phyloP scores from a whole-genome alignment of 1,140 invertebrate genomes.

The Lepidurus couesii region DNA sequence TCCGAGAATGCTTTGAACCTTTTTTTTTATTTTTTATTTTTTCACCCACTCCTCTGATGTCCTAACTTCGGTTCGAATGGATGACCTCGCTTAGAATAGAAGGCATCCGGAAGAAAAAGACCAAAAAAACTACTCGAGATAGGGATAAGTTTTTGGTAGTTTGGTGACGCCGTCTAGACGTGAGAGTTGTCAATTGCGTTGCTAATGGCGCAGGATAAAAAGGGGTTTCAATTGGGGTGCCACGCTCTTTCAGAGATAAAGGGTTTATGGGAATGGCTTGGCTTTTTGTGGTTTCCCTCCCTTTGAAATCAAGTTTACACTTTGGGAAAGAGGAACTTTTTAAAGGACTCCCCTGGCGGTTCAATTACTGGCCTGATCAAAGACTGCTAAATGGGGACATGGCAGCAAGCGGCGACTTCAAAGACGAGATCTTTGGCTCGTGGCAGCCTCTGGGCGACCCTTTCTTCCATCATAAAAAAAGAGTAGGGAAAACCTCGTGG shows the following conservation, averaged over 20 bases:
- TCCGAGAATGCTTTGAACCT: neutral
- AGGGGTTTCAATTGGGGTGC: conserved; percentile 3
- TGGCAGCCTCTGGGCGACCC: neutral
- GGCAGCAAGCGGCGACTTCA: conserved; percentile 3
- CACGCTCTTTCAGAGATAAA: neutral
- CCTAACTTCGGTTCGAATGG: too few relatives aligned
- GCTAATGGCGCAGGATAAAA: conserved; percentile 1
- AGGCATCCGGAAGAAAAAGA: too few relatives aligned
- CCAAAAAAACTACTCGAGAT: neutral
- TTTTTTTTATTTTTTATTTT: neutral
- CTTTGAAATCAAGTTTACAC: conserved; percentile 1
- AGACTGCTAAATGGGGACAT: conserved; percentile 5
- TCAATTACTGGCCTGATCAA: conserved; percentile 14
- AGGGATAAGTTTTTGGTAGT: neutral
- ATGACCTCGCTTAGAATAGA: too few relatives aligned
- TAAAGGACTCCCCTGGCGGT: neutral
- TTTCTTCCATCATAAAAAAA: neutral
- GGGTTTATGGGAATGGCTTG: neutral
- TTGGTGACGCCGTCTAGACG: neutral
- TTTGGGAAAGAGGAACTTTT: neutral
- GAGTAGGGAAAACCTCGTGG: too few relatives aligned
- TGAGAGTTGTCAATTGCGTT: conserved; percentile 5
- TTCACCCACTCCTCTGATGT: too few relatives aligned
- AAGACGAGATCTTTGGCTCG: neutral
- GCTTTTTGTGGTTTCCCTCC: conserved; percentile 14